Conservation (phyloP, 2,888 invertebrate species). For the Aelia acuminata region DNA sequence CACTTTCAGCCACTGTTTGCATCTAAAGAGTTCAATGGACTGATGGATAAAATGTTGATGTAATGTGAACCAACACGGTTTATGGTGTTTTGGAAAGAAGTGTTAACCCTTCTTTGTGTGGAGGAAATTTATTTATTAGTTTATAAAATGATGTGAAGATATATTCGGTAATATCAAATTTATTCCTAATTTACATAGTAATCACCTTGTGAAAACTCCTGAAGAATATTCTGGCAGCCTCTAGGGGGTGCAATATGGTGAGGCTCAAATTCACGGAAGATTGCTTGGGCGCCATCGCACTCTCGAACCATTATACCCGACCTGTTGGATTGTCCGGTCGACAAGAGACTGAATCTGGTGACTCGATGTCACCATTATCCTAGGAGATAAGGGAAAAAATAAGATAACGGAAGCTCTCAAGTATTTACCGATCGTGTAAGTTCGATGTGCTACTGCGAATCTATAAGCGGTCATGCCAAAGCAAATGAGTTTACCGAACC, state of each 20-base stretch:
- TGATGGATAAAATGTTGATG: no score
- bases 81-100: no score
- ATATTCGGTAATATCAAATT: no score
- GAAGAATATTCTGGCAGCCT: conserved; percentile 26
- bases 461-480: not conserved
- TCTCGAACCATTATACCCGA: conserved; percentile 15
- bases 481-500: not conserved
- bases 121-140: no score
- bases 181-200: not conserved
- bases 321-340: not conserved
- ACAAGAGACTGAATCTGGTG: not conserved
- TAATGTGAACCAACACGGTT: no score
- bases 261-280: conserved; percentile 6
- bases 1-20: no score
- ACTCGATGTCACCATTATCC: not conserved
- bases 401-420: not conserved
- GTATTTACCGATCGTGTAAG: conserved; percentile 29
- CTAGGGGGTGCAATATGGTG: conserved; percentile 23
- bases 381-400: not conserved
- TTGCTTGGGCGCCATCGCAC: conserved; percentile 21
- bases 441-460: not conserved
- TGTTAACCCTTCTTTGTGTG: no score
- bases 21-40: no score
- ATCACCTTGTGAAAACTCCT: conserved; percentile 31
- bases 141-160: no score